These are phyloP conservation scores for rabbit (Oryctolagus cuniculus) DNA, from an alignment of 2,113 vertebrate genomes.

Conservation along the genomic window mOryCun1.1 NC_091453.1:102010001-102010500, in stretches of 20 bases:
- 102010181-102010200: slow-evolving; percentile 13
- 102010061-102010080: slow-evolving; percentile 46
- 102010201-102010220: slow-evolving; percentile 31
- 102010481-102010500: not conserved
- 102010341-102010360: not conserved
- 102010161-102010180: not conserved
- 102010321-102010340: not conserved
- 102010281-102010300: slow-evolving; percentile 43
- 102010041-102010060: slow-evolving; percentile 62
- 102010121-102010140: not conserved
- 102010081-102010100: slow-evolving; percentile 4
- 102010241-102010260: not conserved
- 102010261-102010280: not conserved
- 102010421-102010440: not conserved
- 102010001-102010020: slow-evolving; percentile 59
- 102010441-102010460: not conserved
- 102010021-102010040: not conserved
- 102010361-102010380: not conserved
- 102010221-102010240: slow-evolving; percentile 10
- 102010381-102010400: not conserved
- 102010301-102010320: not conserved
- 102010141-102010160: not conserved
- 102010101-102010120: not conserved
- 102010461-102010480: not conserved
- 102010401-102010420: not conserved